A percentile compares a stretch with the other conserved stretches of the same genome.
Conservation (phyloP, 2,113 vertebrate species). For the Anolis sagrei region DNA sequence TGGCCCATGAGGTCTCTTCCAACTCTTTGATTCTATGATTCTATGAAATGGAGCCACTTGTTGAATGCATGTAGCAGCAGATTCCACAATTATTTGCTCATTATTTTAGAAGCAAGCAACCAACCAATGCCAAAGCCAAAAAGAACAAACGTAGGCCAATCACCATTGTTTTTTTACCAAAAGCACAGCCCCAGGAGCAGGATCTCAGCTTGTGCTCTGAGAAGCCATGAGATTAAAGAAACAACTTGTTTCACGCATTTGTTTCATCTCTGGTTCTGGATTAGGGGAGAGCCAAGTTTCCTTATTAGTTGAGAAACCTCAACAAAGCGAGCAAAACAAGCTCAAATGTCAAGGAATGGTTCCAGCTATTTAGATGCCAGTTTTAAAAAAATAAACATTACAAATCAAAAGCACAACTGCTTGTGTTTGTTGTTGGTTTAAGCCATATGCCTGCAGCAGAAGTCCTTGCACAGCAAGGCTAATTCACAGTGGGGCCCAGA, state of each 20-base stretch:
- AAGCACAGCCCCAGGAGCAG: too few species aligned
- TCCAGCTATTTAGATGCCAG: background rate
- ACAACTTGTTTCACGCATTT: background rate
- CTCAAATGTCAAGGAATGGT: background rate
- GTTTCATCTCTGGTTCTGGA: background rate
- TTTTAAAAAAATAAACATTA: background rate
- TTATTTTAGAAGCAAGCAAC: background rate
- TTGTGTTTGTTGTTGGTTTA: too few species aligned
- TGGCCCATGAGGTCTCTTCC: too few species aligned
- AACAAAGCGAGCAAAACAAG: background rate
- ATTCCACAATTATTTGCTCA: conserved; percentile 1
- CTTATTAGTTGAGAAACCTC: background rate
- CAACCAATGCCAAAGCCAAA: background rate
- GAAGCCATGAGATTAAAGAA: background rate
- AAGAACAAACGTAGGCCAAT: background rate
- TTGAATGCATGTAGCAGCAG: background rate
- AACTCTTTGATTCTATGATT: too few species aligned
- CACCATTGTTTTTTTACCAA: too few species aligned
- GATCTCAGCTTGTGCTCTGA: too few species aligned
- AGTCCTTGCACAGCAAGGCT: background rate
- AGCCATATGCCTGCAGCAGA: background rate
- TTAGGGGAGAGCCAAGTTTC: background rate
- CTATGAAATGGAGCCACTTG: background rate
- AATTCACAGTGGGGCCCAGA: too few species aligned
- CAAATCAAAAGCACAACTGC: background rate